phyloP scores from a whole-genome alignment of 2,113 vertebrate genomes.

The Argyrosomus japonicus region DNA sequence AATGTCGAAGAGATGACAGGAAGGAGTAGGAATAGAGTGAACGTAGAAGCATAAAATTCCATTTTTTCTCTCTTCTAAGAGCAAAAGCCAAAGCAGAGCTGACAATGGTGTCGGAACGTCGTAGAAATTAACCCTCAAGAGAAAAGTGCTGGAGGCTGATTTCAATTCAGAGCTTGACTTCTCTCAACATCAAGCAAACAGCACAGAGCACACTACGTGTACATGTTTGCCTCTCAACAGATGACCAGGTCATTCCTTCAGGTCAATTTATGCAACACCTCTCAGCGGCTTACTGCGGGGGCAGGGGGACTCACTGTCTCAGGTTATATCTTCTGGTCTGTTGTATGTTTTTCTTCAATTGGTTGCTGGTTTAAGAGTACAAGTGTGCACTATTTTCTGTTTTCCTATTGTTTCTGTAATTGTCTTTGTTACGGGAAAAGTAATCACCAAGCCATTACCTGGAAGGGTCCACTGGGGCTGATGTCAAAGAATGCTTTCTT shows the following conservation, averaged over 20 bases:
- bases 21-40: constrained; percentile 5
- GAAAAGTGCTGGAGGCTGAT: background rate
- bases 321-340: background rate
- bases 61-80: background rate
- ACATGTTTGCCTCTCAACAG: background rate
- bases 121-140: constrained; percentile 19
- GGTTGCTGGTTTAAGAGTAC: background rate
- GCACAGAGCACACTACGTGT: background rate
- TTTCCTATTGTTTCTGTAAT: background rate
- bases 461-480: constrained; percentile 93
- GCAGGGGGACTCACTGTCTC: background rate
- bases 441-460: constrained; percentile 83
- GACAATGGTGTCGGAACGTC: constrained; percentile 12
- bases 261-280: constrained; percentile 28
- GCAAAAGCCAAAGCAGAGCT: constrained; percentile 6
- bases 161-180: constrained; percentile 24
- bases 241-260: constrained; percentile 6
- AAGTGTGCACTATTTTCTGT: background rate
- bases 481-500: constrained; percentile 91
- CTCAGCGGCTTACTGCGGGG: constrained; percentile 2
- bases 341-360: background rate
- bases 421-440: background rate
- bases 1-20: constrained; percentile 28
- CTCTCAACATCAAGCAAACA: constrained; percentile 24
- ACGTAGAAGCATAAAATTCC: constrained; percentile 15